phyloP scores from a whole-genome alignment of 2,797 vertebrate species.

The Tangara arthus region DNA sequence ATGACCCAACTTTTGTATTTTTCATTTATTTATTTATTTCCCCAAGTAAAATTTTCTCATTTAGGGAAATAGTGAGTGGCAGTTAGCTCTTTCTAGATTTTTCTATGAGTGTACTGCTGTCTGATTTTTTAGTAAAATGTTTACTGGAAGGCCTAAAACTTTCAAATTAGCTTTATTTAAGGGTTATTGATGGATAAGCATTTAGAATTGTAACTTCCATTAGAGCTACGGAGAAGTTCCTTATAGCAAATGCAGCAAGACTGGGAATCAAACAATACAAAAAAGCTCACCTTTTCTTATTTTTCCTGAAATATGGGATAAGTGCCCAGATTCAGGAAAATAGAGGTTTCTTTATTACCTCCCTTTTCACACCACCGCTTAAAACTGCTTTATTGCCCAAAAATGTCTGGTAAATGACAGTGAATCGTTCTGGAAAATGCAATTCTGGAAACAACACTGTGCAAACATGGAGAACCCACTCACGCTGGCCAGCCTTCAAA shows the following conservation, averaged over 20 bases:
- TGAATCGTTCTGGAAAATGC: neutral
- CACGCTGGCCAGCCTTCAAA: slow-evolving; percentile 99
- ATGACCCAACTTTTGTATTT: neutral
- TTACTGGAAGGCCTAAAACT: neutral
- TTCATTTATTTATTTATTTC: neutral
- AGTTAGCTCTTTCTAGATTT: neutral
- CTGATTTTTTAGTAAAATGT: neutral
- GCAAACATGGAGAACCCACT: slow-evolving; percentile 60
- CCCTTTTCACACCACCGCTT: neutral
- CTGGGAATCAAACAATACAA: neutral
- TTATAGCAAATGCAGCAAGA: neutral
- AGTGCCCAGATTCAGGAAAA: neutral
- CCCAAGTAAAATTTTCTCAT: neutral
- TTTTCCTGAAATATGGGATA: neutral
- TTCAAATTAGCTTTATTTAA: neutral
- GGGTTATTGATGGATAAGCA: neutral
- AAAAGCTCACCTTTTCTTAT: neutral
- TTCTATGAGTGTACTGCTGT: neutral
- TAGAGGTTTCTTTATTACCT: neutral
- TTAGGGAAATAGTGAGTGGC: neutral
- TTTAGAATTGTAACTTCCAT: neutral
- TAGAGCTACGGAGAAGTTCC: neutral
- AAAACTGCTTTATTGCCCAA: neutral
- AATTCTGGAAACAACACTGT: neutral
- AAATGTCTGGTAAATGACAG: neutral